A percentile compares a stretch with the other conserved stretches of the same genome.
phyloP scores from a whole-genome alignment of 2,113 vertebrate genomes.

The Cyanocitta stelleri region DNA sequence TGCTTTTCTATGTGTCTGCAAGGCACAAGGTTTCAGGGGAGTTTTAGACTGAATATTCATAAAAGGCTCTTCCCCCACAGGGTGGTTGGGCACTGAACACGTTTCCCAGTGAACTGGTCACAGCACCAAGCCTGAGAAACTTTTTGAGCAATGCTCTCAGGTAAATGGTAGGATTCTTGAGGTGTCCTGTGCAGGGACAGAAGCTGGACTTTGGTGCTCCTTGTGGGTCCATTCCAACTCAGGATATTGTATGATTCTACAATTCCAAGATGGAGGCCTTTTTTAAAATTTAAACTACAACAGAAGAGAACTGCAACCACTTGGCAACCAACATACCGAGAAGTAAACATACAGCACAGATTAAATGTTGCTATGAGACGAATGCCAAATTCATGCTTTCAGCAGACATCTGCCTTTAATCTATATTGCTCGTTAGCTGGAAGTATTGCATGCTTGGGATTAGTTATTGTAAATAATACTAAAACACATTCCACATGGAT shows the following conservation, averaged over 20 bases:
- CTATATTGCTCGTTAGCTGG: background rate
- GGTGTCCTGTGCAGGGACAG: background rate
- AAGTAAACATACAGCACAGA: background rate
- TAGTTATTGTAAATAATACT: background rate
- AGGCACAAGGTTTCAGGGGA: background rate
- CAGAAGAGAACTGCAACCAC: background rate
- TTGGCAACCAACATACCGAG: background rate
- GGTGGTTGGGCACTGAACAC: background rate
- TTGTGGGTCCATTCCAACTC: background rate
- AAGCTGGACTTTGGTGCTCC: background rate
- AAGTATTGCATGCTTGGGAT: background rate
- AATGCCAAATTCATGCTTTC: background rate
- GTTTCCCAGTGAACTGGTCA: background rate
- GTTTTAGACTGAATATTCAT: background rate
- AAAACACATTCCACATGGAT: background rate
- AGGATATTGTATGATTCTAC: background rate
- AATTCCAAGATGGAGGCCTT: background rate
- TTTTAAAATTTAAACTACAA: background rate
- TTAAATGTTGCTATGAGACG: background rate
- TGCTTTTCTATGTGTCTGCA: background rate
- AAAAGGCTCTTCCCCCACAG: background rate
- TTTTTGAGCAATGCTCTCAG: background rate
- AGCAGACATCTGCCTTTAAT: constrained; percentile 5
- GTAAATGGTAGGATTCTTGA: background rate
- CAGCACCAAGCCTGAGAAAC: background rate